A percentile compares a stretch with the other conserved stretches of the same genome.
These are phyloP conservation scores for Thermophis baileyi DNA, from an alignment of 2,113 vertebrate genomes.

Conservation along the genomic window DNA sequence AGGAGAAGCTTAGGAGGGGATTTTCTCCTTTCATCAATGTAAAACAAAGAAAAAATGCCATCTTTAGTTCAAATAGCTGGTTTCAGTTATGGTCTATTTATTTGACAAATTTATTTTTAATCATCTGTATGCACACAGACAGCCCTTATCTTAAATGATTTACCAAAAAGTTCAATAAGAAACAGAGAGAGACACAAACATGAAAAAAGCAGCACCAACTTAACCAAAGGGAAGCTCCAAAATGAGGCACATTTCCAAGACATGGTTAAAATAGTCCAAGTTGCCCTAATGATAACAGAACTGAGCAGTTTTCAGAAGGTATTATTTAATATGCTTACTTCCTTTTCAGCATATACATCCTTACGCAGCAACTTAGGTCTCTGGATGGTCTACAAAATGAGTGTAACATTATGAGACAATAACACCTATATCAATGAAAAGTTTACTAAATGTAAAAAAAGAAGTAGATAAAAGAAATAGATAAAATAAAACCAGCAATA, in stretches of 20 bases:
- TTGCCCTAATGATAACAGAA: not conserved
- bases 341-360: not conserved
- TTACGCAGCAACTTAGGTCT: not conserved
- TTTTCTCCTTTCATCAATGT: slow-evolving; percentile 7
- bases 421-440: not conserved
- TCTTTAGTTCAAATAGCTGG: not conserved
- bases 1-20: slow-evolving; percentile 26
- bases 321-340: not conserved
- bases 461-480: not conserved
- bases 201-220: not conserved
- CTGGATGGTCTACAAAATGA: not conserved
- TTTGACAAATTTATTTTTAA: not conserved
- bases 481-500: not conserved
- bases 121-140: not conserved
- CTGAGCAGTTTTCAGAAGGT: not conserved
- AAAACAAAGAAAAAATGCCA: not conserved
- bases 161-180: not conserved
- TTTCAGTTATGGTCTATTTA: not conserved
- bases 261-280: not conserved
- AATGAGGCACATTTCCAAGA: not conserved
- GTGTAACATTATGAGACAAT: not conserved
- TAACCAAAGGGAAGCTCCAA: not conserved
- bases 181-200: not conserved
- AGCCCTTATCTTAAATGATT: not conserved
- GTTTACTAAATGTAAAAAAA: too few relatives aligned